Base-by-base conservation (phyloP, 2,797 vertebrate species). In the Xerus rutilus region DNA sequence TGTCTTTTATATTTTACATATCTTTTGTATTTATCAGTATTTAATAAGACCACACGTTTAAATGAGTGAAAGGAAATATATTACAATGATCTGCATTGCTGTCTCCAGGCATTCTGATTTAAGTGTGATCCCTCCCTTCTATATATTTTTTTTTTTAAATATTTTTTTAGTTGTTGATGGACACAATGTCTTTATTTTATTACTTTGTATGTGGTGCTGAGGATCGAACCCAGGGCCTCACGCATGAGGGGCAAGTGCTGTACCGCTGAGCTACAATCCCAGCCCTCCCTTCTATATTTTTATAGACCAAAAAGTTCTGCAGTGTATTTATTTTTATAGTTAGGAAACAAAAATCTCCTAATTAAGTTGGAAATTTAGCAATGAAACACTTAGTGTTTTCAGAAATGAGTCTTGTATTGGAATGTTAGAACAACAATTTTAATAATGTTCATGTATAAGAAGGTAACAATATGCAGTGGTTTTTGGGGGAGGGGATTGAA, bases 301-400 rank as follows among this genome's bases (percentile, higher is more conserved):
- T 35, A 32, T 43, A 39, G 35, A 43, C 70, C 74, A 39, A 76
- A 94, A 74, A 39, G 45, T 76, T 79, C 76, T 93, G 15, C 30
- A 65, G 45, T 74, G 30, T 32, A 76, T 69, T 69, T 1, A 57
- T 23, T 81, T 91, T 88, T 74, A 57, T 15, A 30, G 62, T 35
- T 18, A 86, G 84, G 20, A 78, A 91, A 95, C 23, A 88, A 70
- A 65, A 65, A 54, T 79, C 57, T 88, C 54, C 47, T 89, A 49
- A 14, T 43, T 69, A 76, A 94, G 32, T 49, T 62, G 73, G 62
- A 86, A 89, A 86, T 12, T 59, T 96, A 79, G 81, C 69, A 92
- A 3, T 39, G 39, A 77, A 94, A 89, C 39, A 6, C 85, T 79
- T 54, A 90, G 18, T 73, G 35, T 43, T 94, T 95, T 93, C 70